Evolutionary conservation across 2,797 vertebrate genomes (phyloP), one percentile per base, ranked within the genome.

Genomic region (Phrynocephalus vlangalii): DNA sequence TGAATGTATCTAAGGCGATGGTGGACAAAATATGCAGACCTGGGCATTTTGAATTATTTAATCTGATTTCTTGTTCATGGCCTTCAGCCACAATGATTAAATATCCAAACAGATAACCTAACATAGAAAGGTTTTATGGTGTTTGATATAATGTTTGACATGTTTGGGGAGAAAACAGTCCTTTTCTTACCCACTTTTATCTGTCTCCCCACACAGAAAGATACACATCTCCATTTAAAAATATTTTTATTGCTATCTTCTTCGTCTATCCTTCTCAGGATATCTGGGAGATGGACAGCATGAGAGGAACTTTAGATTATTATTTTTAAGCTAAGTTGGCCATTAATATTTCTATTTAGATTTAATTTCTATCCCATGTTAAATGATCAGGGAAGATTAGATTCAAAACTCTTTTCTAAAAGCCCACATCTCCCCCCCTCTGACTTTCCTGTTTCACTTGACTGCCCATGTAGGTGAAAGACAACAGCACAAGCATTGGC

Each of bases 391-490:
- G 2, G 6, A 33, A 7, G 71, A 73, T 73, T 73, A 48, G 73
- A 13, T 75, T 87, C 18, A 3, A 7, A 24, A 4, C 50, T 83
- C 50, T 3, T 30, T 80, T 80, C 38, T 63, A 24, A 48, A 73
- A 75, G 9, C 15, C 66, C 13, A 1, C 26, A 52, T 48, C 15
- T 86, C n/a, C 22, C 33, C 33, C 60, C 44, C 80, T 0, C 16
- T 56, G 38, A 22, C 56, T 44, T 87, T 76, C 83, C 18, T 88
- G 8, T 9, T 13, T 52, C 0, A 0, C 11, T 56, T 3, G 28
- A 6, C 0, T 1, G 70, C 66, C 7, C 0, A 0, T 66, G 63
- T 7, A 66, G 77, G 56, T 72, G 60, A 86, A 66, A 80, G 91
- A 68, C 89, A 83, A 87, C 0, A 0, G 0, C 26, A 30, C 28